Evolutionary conservation across 2,888 invertebrate species (phyloP).

Genomic region (Psylliodes chrysocephalus): DNA sequence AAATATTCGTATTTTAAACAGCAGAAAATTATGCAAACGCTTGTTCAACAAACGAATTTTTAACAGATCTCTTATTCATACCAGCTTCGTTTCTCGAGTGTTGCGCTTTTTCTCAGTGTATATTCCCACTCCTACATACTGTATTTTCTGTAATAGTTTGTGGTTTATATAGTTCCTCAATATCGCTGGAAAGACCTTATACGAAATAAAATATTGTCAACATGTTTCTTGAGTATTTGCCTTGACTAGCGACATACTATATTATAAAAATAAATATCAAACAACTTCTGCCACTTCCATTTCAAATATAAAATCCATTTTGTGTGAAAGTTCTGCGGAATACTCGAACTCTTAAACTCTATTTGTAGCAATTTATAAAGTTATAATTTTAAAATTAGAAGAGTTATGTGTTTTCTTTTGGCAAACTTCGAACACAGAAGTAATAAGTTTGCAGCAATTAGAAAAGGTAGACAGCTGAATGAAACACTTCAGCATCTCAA

Average conservation of each 20-base stretch:
- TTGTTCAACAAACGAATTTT: too few relatives aligned
- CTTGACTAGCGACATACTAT: background rate
- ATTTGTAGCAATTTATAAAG: slow-evolving; percentile 13
- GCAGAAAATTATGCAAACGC: too few relatives aligned
- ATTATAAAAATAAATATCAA: slow-evolving; percentile 7
- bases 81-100: too few relatives aligned
- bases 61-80: too few relatives aligned
- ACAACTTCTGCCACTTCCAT: background rate
- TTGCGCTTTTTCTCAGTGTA: too few relatives aligned
- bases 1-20: too few relatives aligned
- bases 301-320: background rate
- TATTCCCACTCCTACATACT: too few relatives aligned
- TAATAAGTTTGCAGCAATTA: slow-evolving; percentile 1
- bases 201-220: background rate
- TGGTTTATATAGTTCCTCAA: too few relatives aligned
- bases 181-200: background rate
- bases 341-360: slow-evolving; percentile 3
- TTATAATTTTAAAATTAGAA: slow-evolving; percentile 6
- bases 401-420: slow-evolving; percentile 2
- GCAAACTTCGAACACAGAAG: background rate
- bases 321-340: background rate
- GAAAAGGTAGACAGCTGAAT: background rate
- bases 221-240: background rate
- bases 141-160: too few relatives aligned
- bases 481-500: background rate